These are phyloP conservation scores for Hybos culiciformis DNA, from an alignment of 2,888 invertebrate genomes.

Conservation along the genomic window DNA sequence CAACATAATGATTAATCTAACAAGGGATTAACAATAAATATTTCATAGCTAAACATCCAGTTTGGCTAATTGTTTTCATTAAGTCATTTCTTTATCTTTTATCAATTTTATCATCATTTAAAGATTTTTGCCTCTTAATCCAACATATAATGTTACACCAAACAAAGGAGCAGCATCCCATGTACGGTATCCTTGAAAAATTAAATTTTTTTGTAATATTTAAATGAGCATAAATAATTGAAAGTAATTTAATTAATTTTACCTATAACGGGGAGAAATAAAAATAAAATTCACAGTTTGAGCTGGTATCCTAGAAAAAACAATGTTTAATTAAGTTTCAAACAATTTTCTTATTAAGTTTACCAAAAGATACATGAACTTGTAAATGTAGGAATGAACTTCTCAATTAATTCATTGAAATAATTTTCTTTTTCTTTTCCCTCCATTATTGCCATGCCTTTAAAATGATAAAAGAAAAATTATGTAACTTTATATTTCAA, in stretches of 20 bases:
- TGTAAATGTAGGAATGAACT: conserved; percentile 55
- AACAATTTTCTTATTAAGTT: too few relatives aligned
- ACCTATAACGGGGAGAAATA: conserved; percentile 56
- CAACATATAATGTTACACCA: conserved; percentile 80
- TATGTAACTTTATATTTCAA: background rate
- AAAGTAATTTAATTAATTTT: too few relatives aligned
- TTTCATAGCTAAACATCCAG: too few relatives aligned
- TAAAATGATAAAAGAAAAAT: conserved; percentile 17
- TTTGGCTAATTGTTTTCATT: too few relatives aligned
- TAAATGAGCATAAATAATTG: too few relatives aligned
- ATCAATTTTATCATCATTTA: too few relatives aligned
- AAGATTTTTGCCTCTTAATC: conserved; percentile 47
- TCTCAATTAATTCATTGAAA: conserved; percentile 54
- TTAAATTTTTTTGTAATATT: too few relatives aligned
- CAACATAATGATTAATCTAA: too few relatives aligned
- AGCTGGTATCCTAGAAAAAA: conserved; percentile 68
- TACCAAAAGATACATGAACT: conserved; percentile 73
- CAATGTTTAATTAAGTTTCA: too few relatives aligned
- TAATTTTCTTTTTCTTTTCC: conserved; percentile 49
- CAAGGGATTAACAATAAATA: too few relatives aligned
- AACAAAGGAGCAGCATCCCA: conserved; percentile 60
- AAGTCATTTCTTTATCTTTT: too few relatives aligned
- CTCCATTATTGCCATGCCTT: conserved; percentile 66
- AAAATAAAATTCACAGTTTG: conserved; percentile 65
- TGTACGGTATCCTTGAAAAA: conserved; percentile 66